Base-by-base conservation (phyloP, 2,797 vertebrate species). In the Manis crassicaudata region DNA sequence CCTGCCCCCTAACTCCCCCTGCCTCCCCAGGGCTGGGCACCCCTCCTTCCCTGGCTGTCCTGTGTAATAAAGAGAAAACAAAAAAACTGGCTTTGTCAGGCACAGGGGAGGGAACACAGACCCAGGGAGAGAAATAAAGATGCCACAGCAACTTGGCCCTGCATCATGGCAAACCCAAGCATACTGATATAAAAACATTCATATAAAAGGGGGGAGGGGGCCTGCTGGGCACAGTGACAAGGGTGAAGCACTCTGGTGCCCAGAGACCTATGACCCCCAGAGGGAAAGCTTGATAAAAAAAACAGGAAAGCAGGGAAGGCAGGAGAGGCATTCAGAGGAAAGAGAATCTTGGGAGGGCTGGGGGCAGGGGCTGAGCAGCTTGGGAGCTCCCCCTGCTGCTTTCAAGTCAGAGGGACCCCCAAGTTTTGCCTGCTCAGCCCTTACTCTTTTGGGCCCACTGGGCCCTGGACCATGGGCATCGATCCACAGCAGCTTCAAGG, bases 111-210 rank as follows among this genome's bases (percentile, higher is more conserved):
- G 86, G 90, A 87, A 60, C 18, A 72, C 67, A 81, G 1, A 2
- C 63, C 68, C 1, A 7, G 75, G 93, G 82, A 77, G 83, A 83
- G 95, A 76, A 62, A 32, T 2, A 17, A 23, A 54, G 83, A 88
- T 17, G 92, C 96, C 96, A 92, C 96, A 97, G 97, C 97, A 90
- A 88, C 90, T 82, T 40, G 35, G 88, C 96, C 96, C 96, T 43
- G 95, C 4, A 1, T 86, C 92, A 72, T 89, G 52, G 97, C 98
- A 98, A 98, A 96, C 97, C 97, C 95, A 58, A 95, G 96, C 96
- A 95, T 81, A 86, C 60, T 1, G 79, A 43, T 97, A 98, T 90
- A 97, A 98, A 98, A 97, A 97, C 96, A 37, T 88, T 76, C 25
- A 8, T 97, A 97, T 96, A 97, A 98, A 98, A 97, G 37, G 12